Evolutionary conservation across 2,888 invertebrate species (phyloP).

Genomic region (Melanophora roralis): DNA sequence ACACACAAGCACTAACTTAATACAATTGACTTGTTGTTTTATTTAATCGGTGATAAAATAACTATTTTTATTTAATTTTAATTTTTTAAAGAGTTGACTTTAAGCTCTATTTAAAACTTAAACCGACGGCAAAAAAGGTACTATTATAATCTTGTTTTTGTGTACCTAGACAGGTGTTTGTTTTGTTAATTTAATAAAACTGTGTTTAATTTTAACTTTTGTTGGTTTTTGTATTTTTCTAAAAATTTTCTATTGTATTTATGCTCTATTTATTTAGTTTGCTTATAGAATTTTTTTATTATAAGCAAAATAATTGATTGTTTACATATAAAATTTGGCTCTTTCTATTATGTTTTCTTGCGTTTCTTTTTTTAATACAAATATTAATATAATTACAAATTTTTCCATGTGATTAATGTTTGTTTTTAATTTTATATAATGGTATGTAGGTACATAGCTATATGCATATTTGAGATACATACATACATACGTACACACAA

Average conservation of each 20-base stretch:
- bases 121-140: neutral
- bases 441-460: neutral
- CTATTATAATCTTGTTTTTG: neutral
- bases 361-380: neutral
- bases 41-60: neutral
- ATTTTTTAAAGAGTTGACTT: neutral
- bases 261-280: neutral
- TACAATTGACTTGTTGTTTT: conserved; percentile 3
- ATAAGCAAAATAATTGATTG: conserved; percentile 1
- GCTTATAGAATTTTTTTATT: neutral
- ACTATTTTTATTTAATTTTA: neutral
- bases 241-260: neutral
- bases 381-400: neutral
- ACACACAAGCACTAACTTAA: neutral
- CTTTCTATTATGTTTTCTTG: neutral
- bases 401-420: conserved; percentile 10
- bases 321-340: neutral
- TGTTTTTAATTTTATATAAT: conserved; percentile 6
- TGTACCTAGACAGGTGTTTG: neutral
- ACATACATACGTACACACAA: neutral
- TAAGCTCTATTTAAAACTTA: neutral
- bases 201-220: neutral
- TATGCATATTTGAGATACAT: conserved; percentile 14
- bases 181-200: neutral
- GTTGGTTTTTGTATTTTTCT: neutral